These are phyloP conservation scores for Electrona antarctica DNA, from an alignment of 2,113 vertebrate species.

Conservation along the genomic window DNA sequence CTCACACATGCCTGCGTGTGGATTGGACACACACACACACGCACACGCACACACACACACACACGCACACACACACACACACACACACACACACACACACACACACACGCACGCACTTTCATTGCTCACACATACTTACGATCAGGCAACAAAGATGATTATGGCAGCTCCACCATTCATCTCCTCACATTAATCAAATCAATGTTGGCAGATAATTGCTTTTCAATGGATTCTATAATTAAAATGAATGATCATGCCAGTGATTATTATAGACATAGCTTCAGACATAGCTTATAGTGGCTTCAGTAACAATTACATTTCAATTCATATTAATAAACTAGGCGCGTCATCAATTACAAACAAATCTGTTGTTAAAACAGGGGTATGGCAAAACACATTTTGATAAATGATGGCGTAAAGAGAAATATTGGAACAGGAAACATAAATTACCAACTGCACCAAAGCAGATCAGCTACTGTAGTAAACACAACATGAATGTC, in stretches of 20 bases:
- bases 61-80: background rate
- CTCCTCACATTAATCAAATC: background rate
- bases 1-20: too few species aligned
- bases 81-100: constrained; percentile 8
- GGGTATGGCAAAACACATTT: too few species aligned
- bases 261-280: background rate
- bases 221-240: background rate
- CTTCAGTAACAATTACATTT: background rate
- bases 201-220: background rate
- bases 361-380: too few species aligned
- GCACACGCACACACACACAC: background rate
- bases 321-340: too few species aligned
- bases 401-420: too few species aligned
- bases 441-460: too few species aligned
- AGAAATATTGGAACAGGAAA: too few species aligned
- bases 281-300: background rate
- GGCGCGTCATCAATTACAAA: too few species aligned
- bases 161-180: background rate
- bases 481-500: too few species aligned
- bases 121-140: background rate
- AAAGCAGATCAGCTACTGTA: too few species aligned
- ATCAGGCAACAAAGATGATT: background rate
- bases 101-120: background rate
- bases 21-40: background rate
- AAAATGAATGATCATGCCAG: background rate